Evolutionary conservation across 2,888 invertebrate genomes (phyloP).

Genomic region (Linnaemya tessellans): DNA sequence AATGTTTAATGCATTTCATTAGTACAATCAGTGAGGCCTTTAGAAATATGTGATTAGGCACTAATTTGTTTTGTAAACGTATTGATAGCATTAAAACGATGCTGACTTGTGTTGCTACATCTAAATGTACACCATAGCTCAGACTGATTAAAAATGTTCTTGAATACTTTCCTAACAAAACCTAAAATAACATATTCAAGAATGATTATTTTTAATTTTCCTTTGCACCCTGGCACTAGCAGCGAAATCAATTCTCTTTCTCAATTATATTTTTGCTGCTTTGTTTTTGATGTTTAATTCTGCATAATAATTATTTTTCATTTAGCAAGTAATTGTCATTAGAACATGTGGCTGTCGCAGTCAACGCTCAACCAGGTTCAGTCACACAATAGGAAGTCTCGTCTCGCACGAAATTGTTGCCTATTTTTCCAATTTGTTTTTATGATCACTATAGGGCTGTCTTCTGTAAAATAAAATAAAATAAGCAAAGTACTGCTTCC

Average conservation of each 20-base stretch:
- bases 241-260: background rate
- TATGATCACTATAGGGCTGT: slow-evolving; percentile 48
- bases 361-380: slow-evolving; percentile 30
- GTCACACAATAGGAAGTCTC: slow-evolving; percentile 72
- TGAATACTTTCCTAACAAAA: too few relatives aligned
- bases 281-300: slow-evolving; percentile 37
- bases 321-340: slow-evolving; percentile 40
- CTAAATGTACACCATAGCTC: too few relatives aligned
- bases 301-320: slow-evolving; percentile 43
- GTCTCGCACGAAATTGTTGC: slow-evolving; percentile 70
- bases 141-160: too few relatives aligned
- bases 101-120: too few relatives aligned
- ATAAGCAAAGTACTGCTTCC: slow-evolving; percentile 43
- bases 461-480: slow-evolving; percentile 38
- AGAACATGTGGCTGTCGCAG: slow-evolving; percentile 44
- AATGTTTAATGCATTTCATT: too few relatives aligned
- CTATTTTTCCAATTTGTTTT: slow-evolving; percentile 51
- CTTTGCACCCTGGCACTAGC: background rate
- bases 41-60: too few relatives aligned
- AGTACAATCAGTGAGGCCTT: too few relatives aligned
- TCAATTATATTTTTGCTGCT: background rate
- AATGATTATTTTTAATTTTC: background rate
- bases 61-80: too few relatives aligned
- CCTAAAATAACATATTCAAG: too few relatives aligned
- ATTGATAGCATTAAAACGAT: too few relatives aligned